phyloP scores from a whole-genome alignment of 2,888 invertebrate genomes.

The Megaustenia siamemsis region DNA sequence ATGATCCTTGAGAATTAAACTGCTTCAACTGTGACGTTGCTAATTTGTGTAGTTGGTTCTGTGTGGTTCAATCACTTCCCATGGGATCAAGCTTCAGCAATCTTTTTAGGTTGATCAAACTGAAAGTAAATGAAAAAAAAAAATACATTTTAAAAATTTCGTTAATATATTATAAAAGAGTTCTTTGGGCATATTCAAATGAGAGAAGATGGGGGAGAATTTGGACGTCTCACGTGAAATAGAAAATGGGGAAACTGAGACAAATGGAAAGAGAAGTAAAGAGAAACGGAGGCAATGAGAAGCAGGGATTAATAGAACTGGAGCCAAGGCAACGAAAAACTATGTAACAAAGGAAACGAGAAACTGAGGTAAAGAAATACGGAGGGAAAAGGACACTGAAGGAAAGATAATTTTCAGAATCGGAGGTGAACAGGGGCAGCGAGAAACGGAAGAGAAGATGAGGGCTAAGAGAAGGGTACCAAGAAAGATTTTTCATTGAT shows the following conservation, averaged over 20 bases:
- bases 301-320: no score
- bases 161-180: no score
- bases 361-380: background rate
- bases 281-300: background rate
- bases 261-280: background rate
- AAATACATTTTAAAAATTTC: background rate
- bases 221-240: no score
- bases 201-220: background rate
- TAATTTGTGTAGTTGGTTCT: background rate
- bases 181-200: no score
- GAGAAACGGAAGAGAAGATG: no score
- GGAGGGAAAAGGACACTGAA: background rate
- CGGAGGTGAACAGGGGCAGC: no score
- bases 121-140: background rate
- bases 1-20: background rate
- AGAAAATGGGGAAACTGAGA: background rate
- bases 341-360: background rate
- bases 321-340: background rate
- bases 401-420: background rate
- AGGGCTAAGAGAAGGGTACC: no score
- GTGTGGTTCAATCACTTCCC: background rate
- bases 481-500: no score
- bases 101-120: background rate
- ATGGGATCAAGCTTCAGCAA: background rate
- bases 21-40: background rate